Evolutionary conservation across 2,113 vertebrate species (phyloP).

Genomic region (Burhinus bistriatus): DNA sequence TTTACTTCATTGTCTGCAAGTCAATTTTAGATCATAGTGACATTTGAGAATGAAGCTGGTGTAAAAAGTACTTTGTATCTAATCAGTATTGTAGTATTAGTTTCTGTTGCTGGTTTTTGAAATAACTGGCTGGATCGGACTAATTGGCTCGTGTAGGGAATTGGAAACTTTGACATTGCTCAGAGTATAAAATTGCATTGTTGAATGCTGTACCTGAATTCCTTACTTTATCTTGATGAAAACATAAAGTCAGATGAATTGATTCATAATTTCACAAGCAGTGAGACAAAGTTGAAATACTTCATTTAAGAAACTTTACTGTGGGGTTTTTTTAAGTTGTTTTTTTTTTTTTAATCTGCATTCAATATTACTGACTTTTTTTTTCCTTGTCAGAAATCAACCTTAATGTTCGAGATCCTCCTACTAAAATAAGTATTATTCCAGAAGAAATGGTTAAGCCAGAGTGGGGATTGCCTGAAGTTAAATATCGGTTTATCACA

Average conservation of each 20-base stretch:
- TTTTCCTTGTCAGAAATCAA: constrained; percentile 80
- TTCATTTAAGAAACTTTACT: not conserved
- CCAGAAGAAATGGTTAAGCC: constrained; percentile 80
- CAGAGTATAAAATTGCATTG: not conserved
- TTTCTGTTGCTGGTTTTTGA: not conserved
- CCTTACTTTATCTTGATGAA: not conserved
- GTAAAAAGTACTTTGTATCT: not conserved
- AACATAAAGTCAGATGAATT: not conserved
- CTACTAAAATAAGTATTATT: constrained; percentile 81
- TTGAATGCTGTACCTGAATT: not conserved
- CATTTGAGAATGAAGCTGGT: not conserved
- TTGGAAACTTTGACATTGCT: not conserved
- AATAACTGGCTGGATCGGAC: not conserved
- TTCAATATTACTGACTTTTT: not conserved
- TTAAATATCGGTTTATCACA: constrained; percentile 80
- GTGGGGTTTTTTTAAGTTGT: not conserved
- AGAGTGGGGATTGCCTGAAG: constrained; percentile 86
- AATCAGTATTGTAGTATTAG: not conserved
- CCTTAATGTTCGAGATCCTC: constrained; percentile 82
- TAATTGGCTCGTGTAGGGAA: not conserved
- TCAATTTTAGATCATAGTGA: not conserved
- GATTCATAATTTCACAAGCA: not conserved
- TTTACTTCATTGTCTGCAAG: not conserved
- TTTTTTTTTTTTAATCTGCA: not conserved
- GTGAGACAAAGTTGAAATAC: not conserved